A percentile compares a stretch with the other conserved stretches of the same genome.
These are phyloP conservation scores for Arizona elegans DNA, from an alignment of 2,113 vertebrate species.

Conservation along the genomic window DNA sequence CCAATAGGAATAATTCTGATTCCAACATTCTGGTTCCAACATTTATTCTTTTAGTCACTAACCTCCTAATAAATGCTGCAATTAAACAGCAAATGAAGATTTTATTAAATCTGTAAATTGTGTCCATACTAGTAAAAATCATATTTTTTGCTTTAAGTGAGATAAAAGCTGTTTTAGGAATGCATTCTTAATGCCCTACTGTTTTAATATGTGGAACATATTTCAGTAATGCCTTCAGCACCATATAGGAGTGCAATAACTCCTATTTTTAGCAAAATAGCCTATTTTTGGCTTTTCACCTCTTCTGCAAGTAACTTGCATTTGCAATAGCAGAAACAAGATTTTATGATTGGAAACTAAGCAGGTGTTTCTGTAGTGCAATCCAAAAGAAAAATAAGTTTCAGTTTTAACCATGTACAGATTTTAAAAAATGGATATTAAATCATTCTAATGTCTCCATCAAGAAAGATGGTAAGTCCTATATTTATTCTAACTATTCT, in stretches of 20 bases:
- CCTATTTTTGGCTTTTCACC: constrained; percentile 39
- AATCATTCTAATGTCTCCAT: background rate
- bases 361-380: background rate
- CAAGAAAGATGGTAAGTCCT: background rate
- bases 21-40: constrained; percentile 23
- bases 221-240: constrained; percentile 42
- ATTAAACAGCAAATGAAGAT: constrained; percentile 60
- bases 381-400: background rate
- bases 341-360: constrained; percentile 31
- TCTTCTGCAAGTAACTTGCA: constrained; percentile 30
- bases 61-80: constrained; percentile 60
- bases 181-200: constrained; percentile 50
- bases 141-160: constrained; percentile 61
- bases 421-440: background rate
- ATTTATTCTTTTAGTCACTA: constrained; percentile 65
- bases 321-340: constrained; percentile 46
- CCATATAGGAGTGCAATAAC: constrained; percentile 40
- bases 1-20: constrained; percentile 36
- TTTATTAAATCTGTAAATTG: constrained; percentile 67
- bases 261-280: constrained; percentile 39
- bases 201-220: constrained; percentile 49
- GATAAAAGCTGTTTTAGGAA: constrained; percentile 67
- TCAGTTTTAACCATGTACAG: background rate
- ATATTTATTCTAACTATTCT: background rate
- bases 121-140: constrained; percentile 50